A percentile compares a stretch with the other conserved stretches of the same genome.
These are phyloP conservation scores for Bolinopsis microptera DNA, from an alignment of 37 sponge, comb jelly and placozoan genomes.

Conservation along the genomic window DNA sequence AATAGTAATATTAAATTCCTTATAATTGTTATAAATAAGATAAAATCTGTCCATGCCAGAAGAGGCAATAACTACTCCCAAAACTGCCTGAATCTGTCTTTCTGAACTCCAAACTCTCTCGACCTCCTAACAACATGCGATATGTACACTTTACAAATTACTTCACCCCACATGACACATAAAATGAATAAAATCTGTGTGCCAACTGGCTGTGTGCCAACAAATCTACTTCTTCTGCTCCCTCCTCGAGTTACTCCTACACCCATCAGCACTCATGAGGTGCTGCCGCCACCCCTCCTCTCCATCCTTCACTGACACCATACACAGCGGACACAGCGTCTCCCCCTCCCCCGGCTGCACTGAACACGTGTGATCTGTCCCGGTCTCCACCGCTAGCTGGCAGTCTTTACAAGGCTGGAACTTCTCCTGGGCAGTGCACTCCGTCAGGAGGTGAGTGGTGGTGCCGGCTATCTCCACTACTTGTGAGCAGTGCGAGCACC, in stretches of 20 bases:
- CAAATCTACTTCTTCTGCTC: neutral
- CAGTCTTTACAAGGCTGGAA: constrained; percentile 76
- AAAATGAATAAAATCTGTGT: neutral
- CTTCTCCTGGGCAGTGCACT: constrained; percentile 72
- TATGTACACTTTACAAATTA: neutral
- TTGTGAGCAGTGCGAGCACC: constrained; percentile 74
- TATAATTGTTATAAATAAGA: neutral
- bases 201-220: too few species aligned
- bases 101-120: too few species aligned
- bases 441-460: constrained; percentile 73
- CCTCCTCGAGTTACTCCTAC: neutral
- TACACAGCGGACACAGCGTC: constrained; percentile 21
- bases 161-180: neutral
- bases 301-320: neutral
- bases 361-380: neutral
- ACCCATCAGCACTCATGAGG: neutral
- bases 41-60: neutral
- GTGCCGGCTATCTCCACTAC: constrained; percentile 79
- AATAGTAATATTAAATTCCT: neutral
- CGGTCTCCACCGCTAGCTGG: constrained; percentile 67
- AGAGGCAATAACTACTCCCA: neutral
- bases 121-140: neutral
- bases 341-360: neutral
- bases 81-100: neutral
- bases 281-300: constrained; percentile 51